phyloP scores from a whole-genome alignment of 2,888 invertebrate species.

The Drosophila planitibia region DNA sequence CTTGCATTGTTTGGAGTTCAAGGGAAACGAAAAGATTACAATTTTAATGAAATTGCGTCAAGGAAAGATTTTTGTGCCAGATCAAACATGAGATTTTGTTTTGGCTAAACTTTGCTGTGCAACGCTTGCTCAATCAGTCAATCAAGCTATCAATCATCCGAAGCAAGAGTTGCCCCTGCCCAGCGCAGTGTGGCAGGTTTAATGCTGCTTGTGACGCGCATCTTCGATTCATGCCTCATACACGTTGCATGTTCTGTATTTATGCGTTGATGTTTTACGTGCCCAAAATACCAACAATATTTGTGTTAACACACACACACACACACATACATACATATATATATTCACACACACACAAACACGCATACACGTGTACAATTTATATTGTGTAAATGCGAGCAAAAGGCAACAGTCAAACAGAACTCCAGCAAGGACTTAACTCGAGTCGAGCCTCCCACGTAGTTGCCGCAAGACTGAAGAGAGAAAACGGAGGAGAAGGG shows the following conservation, averaged over 20 bases:
- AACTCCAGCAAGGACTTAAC: conserved; percentile 22
- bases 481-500: not conserved
- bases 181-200: conserved; percentile 43
- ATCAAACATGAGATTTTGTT: not conserved
- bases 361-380: conserved; percentile 56
- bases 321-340: conserved; percentile 31
- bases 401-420: conserved; percentile 45
- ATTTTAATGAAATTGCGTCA: conserved; percentile 1
- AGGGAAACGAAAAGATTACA: not conserved
- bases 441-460: conserved; percentile 22
- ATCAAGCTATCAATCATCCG: conserved; percentile 31
- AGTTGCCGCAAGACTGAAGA: not conserved
- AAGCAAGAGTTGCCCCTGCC: conserved; percentile 8
- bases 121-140: conserved; percentile 23
- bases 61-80: not conserved
- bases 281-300: conserved; percentile 68
- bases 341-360: conserved; percentile 1
- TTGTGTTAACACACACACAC: conserved; percentile 1
- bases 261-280: conserved; percentile 82
- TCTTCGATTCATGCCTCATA: conserved; percentile 39
- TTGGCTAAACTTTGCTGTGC: conserved; percentile 1
- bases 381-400: conserved; percentile 71
- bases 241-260: conserved; percentile 66
- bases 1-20: not conserved
- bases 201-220: conserved; percentile 38